Base-by-base conservation (phyloP, 2,888 invertebrate species). In the Pocota personata region DNA sequence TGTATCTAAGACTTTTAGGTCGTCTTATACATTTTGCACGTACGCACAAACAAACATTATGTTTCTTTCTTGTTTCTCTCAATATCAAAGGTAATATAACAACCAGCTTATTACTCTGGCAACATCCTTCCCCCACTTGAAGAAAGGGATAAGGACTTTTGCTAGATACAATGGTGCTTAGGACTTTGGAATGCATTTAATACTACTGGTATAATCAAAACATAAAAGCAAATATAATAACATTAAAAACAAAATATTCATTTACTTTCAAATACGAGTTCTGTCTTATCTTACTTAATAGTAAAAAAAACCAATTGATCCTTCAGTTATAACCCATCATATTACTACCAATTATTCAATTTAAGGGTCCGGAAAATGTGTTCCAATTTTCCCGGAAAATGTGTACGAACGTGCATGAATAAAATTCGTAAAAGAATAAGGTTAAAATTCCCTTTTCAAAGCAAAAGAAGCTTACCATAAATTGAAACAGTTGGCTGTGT, bases 311-410 rank as follows among this genome's bases (percentile, higher is more conserved):
- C 32, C 48, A 30, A 32, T 30, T 14, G 30, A 6, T 55, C 30
- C 16, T 8, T 55, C 4, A 2, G 27, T 55, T 16, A 16, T 55
- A 32, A 16, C 16, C 32, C 55, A 32, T 55, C 30, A 32, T 10
- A 55, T 55, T 32, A 55, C 30, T 32, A 55, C 16, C 55, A 55
- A 55, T 55, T 55, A 32, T 55, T 55, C 16, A 30, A 55, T 55
- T 32, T 10, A 55, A 55, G n/a, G 16, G 55, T 7, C 16, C 16
- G 16, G 16, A 55, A 55, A 37, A 58, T 24, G 14, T 21, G 6
- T 21, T 37, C 30, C 40, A 40, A 43, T 16, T 62, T 46, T 8
- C 24, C 27, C 27, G 12, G 7, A 27, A 43, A 30, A 30, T 62
- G 10, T 27, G 16, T 27, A 27, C 43, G 10, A 62, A 43, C 24